Base-by-base conservation (phyloP, 2,113 vertebrate species). In the Otis tarda region DNA sequence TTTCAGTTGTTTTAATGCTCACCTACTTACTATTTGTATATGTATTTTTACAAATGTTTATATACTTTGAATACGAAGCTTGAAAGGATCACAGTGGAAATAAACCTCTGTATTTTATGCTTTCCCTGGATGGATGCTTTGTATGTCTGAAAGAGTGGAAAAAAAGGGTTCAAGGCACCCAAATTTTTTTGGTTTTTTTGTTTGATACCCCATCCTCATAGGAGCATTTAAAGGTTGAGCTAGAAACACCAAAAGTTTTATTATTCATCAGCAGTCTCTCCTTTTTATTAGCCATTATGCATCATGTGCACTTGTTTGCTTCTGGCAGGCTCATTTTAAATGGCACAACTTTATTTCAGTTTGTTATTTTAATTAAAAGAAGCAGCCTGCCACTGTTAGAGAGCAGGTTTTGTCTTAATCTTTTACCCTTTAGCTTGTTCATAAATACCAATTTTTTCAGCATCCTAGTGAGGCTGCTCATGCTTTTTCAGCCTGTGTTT, bases 341-440 rank as follows among this genome's bases (percentile, higher is more conserved):
- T 64, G 35, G 25, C 43, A 83, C 1, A 0, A 57, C 35, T 95
- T 88, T 76, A 28, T 25, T 88, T 87, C 4, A 2, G 37, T 81
- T 89, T 56, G 49, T 68, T 92, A 83, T 71, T 95, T 86, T 90
- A 75, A 85, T 83, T 86, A 63, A 83, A 90, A 68, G 39, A 65
- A 74, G 12, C 45, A 90, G 25, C 4, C 31, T 86, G 20, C 0
- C 0, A 85, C 49, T 73, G 39, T 82, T 59, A 74, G 22, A 70
- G 14, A 33, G 21, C 70, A 67, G 12, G 10, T 90, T 85, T 87
- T 77, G 8, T 47, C 59, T 65, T 75, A 28, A 19, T 91, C 15
- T 92, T 69, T 83, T 63, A 70, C 37, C 27, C 35, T 80, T 83
- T 55, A 12, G 0, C 59, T 56, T 94, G 27, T 71, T 83, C 75